Evolutionary conservation across 2,888 invertebrate genomes (phyloP).

Genomic region (Chironomus tentans): DNA sequence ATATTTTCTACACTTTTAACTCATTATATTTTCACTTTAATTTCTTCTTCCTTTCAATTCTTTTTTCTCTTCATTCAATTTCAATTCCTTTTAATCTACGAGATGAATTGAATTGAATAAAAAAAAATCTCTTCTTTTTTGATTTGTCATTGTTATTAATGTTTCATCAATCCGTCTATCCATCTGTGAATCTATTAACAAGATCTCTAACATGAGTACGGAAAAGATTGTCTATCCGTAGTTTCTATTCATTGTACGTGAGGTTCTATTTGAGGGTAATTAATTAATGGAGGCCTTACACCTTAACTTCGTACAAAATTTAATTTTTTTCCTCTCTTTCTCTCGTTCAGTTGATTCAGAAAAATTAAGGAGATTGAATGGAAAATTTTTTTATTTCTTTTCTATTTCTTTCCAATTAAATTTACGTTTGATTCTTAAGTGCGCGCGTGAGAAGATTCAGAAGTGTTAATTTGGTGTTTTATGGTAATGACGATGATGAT

Average conservation of each 20-base stretch:
- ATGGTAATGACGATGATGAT: background rate
- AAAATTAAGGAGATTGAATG: background rate
- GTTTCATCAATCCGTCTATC: background rate
- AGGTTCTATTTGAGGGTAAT: background rate
- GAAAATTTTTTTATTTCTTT: background rate
- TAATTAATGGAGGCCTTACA: background rate
- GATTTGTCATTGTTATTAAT: constrained; percentile 10
- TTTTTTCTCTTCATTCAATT: background rate
- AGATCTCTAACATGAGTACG: background rate
- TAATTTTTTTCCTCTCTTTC: background rate
- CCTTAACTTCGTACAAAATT: background rate
- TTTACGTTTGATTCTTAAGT: background rate
- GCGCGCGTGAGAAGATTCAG: background rate
- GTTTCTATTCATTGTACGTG: background rate
- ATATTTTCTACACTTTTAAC: too few species aligned
- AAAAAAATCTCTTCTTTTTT: background rate
- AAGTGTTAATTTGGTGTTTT: constrained; percentile 6
- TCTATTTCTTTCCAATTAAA: background rate
- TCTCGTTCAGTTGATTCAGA: background rate
- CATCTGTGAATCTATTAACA: background rate
- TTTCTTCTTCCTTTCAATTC: background rate
- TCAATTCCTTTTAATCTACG: background rate
- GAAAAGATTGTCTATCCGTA: background rate
- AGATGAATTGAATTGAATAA: background rate
- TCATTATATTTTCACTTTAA: background rate